A percentile compares a stretch with the other conserved stretches of the same genome.
Evolutionary conservation across 2,888 invertebrate species (phyloP).

Genomic region (Caenorhabditis wallacei): DNA sequence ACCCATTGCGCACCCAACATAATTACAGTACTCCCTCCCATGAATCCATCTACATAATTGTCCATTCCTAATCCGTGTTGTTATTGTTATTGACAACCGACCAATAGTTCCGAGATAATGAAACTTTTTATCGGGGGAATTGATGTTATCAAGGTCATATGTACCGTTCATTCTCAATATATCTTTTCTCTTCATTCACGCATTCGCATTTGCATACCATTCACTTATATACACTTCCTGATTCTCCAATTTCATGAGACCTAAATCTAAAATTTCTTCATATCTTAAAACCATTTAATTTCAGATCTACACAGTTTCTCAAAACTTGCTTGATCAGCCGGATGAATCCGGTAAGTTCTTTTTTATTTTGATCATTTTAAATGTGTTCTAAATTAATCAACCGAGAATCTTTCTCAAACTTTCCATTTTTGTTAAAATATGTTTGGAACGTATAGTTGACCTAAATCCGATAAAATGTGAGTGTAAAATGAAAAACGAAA

Average conservation of each 20-base stretch:
- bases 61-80: slow-evolving; percentile 18
- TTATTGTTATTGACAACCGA: slow-evolving; percentile 51
- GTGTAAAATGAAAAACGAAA: slow-evolving; percentile 9
- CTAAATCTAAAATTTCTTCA: neutral
- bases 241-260: neutral
- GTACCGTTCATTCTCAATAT: slow-evolving; percentile 14
- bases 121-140: slow-evolving; percentile 34
- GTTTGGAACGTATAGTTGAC: slow-evolving; percentile 28
- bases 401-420: neutral
- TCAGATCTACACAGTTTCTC: slow-evolving; percentile 9
- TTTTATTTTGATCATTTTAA: neutral
- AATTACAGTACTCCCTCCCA: slow-evolving; percentile 28
- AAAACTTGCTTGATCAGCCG: slow-evolving; percentile 13
- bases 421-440: slow-evolving; percentile 4
- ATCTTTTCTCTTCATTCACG: slow-evolving; percentile 25
- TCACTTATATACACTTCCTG: neutral
- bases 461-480: slow-evolving; percentile 6
- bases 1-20: slow-evolving; percentile 16
- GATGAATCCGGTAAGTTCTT: slow-evolving; percentile 52
- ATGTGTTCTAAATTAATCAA: too few relatives aligned
- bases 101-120: slow-evolving; percentile 34
- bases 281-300: neutral
- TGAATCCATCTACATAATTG: slow-evolving; percentile 11
- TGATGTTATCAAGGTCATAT: slow-evolving; percentile 59
- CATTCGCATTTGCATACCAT: slow-evolving; percentile 52